Conservation (phyloP, 2,888 invertebrate genomes). For the Trimorus sp. region DNA sequence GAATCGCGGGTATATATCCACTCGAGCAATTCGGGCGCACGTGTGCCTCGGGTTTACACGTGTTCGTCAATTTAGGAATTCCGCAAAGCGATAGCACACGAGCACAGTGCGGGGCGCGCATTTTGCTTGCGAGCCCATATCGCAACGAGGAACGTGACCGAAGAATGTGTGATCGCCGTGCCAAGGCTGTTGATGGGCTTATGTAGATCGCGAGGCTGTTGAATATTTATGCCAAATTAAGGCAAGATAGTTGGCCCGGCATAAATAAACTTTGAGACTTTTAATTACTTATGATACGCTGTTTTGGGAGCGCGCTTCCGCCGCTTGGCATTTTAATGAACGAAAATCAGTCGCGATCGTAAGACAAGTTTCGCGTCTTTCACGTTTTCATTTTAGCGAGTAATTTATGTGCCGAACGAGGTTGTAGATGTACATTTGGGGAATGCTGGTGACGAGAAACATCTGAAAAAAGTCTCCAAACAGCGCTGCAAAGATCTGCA, state of each 20-base stretch:
- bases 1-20: no score
- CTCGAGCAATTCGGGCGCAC: not conserved
- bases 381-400: no score
- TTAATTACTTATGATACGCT: constrained; percentile 63
- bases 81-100: constrained; percentile 39
- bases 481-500: no score
- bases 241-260: constrained; percentile 56
- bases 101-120: constrained; percentile 48
- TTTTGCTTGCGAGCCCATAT: constrained; percentile 53
- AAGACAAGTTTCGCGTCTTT: no score
- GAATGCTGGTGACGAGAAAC: no score
- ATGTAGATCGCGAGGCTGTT: constrained; percentile 58
- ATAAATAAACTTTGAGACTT: constrained; percentile 63
- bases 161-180: constrained; percentile 60
- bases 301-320: constrained; percentile 33
- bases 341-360: constrained; percentile 23
- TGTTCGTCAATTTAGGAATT: constrained; percentile 40
- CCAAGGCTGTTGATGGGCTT: constrained; percentile 63
- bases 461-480: no score
- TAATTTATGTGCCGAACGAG: no score
- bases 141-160: constrained; percentile 52
- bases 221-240: constrained; percentile 64
- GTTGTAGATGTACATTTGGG: no score
- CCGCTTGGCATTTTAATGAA: constrained; percentile 29
- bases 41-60: constrained; percentile 12